phyloP scores from a whole-genome alignment of 2,888 invertebrate genomes.

The Hydroisotoma schaefferi region DNA sequence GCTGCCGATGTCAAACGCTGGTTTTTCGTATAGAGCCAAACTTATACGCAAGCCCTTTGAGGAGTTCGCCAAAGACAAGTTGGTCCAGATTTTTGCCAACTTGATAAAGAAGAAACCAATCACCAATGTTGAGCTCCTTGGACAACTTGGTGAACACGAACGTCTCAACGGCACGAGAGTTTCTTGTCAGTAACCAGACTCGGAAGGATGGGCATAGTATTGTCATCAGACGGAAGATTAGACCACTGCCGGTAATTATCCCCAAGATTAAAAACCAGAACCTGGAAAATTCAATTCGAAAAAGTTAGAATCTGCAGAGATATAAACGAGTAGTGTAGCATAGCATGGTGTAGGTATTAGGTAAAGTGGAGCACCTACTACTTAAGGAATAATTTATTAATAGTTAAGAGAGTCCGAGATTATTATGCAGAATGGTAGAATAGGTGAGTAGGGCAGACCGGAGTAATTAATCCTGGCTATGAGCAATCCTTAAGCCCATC shows the following conservation, averaged over 20 bases:
- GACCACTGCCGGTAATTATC: conserved; percentile 36
- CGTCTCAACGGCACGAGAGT: conserved; percentile 34
- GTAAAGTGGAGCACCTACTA: no score
- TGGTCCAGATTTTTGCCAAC: conserved; percentile 43
- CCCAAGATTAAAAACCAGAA: conserved; percentile 37
- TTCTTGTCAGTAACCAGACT: conserved; percentile 36
- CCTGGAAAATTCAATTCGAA: conserved; percentile 22
- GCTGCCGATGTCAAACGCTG: conserved; percentile 25
- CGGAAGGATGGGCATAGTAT: conserved; percentile 36
- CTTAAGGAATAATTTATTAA: no score
- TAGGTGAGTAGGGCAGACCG: not conserved
- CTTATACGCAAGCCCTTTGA: conserved; percentile 36
- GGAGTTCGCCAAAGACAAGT: conserved; percentile 33
- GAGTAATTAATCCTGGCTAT: conserved; percentile 12
- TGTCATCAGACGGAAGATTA: conserved; percentile 39
- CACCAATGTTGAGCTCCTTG: conserved; percentile 36
- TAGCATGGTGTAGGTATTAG: no score
- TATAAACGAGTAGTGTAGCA: no score
- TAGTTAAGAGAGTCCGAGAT: no score
- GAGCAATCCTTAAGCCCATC: not conserved
- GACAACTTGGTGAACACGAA: conserved; percentile 35
- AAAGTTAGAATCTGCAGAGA: no score
- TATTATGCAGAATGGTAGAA: no score
- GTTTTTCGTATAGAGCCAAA: conserved; percentile 41
- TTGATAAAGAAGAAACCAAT: conserved; percentile 42